Conservation (phyloP, 2,888 invertebrate species). For the Brenthis daphne region DNA sequence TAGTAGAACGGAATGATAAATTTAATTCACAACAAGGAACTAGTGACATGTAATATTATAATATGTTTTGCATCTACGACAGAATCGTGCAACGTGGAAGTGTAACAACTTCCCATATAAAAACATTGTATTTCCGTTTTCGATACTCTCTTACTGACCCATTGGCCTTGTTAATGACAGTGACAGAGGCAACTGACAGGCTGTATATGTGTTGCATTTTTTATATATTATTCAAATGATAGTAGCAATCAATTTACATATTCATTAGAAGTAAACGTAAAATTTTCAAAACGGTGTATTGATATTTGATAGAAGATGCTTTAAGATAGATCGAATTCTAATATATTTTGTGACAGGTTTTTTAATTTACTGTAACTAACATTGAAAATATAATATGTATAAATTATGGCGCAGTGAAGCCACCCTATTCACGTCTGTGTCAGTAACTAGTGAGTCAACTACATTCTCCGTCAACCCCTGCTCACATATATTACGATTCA, state of each 20-base stretch:
- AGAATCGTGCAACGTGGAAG: conserved; percentile 27
- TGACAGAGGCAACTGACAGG: conserved; percentile 31
- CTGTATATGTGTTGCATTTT: conserved; percentile 27
- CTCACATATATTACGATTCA: no score
- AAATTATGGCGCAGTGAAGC: no score
- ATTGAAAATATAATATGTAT: no score
- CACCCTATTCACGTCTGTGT: no score
- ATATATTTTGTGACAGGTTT: conserved; percentile 1
- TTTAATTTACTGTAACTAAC: not conserved
- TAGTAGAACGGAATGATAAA: conserved; percentile 5
- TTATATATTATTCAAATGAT: conserved; percentile 17
- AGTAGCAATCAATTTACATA: conserved; percentile 14
- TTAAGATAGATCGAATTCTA: not conserved
- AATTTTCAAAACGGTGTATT: conserved; percentile 6
- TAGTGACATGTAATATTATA: conserved; percentile 5
- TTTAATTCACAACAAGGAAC: conserved; percentile 9
- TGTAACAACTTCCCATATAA: conserved; percentile 28
- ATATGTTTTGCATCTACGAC: conserved; percentile 14
- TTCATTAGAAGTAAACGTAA: conserved; percentile 11
- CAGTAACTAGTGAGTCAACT: no score
- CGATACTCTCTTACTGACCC: conserved; percentile 42
- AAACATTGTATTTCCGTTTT: conserved; percentile 35
- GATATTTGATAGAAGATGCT: conserved; percentile 9
- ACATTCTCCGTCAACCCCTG: no score
- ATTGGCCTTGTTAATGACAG: conserved; percentile 46